Base-by-base conservation (phyloP, 2,888 invertebrate species). In the Drosophila greeni region DNA sequence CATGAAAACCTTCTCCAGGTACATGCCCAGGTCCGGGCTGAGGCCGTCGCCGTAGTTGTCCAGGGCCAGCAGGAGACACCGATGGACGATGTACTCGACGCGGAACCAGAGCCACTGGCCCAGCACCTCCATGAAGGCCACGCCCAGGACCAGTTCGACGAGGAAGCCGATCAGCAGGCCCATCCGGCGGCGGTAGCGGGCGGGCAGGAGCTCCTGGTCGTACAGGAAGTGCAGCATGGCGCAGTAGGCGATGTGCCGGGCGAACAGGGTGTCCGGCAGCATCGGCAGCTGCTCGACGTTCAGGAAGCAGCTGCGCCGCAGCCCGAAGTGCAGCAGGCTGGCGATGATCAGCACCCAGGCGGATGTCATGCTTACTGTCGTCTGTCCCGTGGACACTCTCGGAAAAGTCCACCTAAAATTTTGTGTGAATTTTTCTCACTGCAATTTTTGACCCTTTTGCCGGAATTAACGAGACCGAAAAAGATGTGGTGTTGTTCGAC, bases 201-300 rank as follows among this genome's bases (percentile, higher is more conserved):
- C 1, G 5, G 69, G 69, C 56, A 69, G 26, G 12, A 69, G 5
- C 29, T 59, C 56, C 31, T 23, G 8, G 14, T 69, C 69, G 20
- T 69, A 56, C 16, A 69, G 70, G 31, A 69, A 62, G 34, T 69
- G 53, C 48, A 69, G 29, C 1, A 69, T 12, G 37, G 61, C 69
- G 6, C 55, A 69, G 33, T 69, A 69, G 52, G 61, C 69, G 5
- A 69, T 57, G 20, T 53, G 61, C 1, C 48, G 39, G 16, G 69
- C 69, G 9, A 33, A 45, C 4, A 42, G 3, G 11, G 69, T 62
- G 26, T 61, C 69, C 18, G 69, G 53, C 12, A 57, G 26, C 16
- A 45, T 11, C 1, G 52, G 55, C 14, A 69, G 18, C 2, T 18
- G 16, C 3, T 62, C 53, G 2, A 53, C 16, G 29, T n/a, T 43